Evolutionary conservation across 2,113 vertebrate genomes (phyloP).

Genomic region (Gavialis gangeticus): DNA sequence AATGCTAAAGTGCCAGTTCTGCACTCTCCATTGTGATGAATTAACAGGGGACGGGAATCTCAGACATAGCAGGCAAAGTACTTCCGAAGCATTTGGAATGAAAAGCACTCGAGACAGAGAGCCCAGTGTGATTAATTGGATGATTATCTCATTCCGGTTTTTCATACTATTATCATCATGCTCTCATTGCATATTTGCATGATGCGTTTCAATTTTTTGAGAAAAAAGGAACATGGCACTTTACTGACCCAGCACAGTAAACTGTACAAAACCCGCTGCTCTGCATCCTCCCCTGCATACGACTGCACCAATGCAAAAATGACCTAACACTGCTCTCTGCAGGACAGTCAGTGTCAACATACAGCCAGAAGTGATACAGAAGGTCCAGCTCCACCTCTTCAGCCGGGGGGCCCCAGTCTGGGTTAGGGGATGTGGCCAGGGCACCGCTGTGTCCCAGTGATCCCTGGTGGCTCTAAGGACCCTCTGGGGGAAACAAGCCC

Average conservation of each 20-base stretch:
- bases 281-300: neutral
- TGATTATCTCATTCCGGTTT: neutral
- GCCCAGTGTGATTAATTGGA: neutral
- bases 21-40: neutral
- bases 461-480: no score
- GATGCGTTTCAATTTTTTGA: neutral
- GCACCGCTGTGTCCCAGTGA: neutral
- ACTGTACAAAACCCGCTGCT: neutral
- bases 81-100: neutral
- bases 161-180: rapidly evolving
- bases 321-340: rapidly evolving
- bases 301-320: rapidly evolving
- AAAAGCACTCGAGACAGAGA: neutral
- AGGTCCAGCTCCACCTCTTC: neutral
- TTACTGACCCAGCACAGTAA: neutral
- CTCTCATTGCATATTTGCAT: neutral
- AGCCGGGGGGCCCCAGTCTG: no score
- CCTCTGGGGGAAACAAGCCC: no score
- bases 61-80: rapidly evolving
- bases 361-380: rapidly evolving
- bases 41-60: neutral
- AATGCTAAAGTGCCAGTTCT: neutral
- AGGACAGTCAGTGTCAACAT: neutral
- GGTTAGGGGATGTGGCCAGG: no score
- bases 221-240: neutral